Conservation (phyloP, 2,113 vertebrate species). For the Heterochromis multidens region DNA sequence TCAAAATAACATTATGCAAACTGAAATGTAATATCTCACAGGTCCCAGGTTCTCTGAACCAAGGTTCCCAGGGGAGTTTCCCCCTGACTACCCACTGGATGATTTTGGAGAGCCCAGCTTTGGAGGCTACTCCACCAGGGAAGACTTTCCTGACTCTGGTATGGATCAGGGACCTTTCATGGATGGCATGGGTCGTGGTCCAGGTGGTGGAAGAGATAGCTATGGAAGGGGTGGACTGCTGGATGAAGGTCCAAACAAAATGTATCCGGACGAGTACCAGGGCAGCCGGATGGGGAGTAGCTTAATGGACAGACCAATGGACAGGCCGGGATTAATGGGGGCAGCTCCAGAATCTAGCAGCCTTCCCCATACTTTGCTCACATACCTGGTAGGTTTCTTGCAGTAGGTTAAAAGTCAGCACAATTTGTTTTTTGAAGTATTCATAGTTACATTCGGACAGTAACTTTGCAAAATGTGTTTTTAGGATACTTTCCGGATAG, state of each 20-base stretch:
- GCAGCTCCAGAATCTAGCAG: constrained; percentile 32
- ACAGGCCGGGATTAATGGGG: constrained; percentile 45
- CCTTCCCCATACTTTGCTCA: constrained; percentile 65
- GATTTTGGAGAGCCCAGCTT: constrained; percentile 33
- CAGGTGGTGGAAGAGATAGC: constrained; percentile 28
- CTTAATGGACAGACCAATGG: constrained; percentile 35
- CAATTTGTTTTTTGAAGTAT: neutral
- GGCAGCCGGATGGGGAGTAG: neutral
- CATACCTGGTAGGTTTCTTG: constrained; percentile 66
- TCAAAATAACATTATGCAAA: neutral
- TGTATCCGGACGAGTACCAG: constrained; percentile 44
- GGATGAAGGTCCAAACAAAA: constrained; percentile 20
- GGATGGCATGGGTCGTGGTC: constrained; percentile 36
- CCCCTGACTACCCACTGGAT: constrained; percentile 42
- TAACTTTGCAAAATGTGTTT: neutral
- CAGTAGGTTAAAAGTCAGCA: neutral
- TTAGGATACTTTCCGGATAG: constrained; percentile 77
- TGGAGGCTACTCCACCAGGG: constrained; percentile 31
- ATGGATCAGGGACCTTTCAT: constrained; percentile 51
- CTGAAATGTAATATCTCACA: neutral
- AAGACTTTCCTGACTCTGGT: constrained; percentile 28
- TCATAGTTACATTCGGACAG: neutral
- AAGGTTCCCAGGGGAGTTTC: constrained; percentile 55
- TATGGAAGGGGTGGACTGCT: constrained; percentile 42
- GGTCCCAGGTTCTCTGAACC: constrained; percentile 49